A percentile compares a stretch with the other conserved stretches of the same genome.
These are phyloP conservation scores for Eulithis prunata DNA, from an alignment of 2,888 invertebrate species.

Conservation along the genomic window DNA sequence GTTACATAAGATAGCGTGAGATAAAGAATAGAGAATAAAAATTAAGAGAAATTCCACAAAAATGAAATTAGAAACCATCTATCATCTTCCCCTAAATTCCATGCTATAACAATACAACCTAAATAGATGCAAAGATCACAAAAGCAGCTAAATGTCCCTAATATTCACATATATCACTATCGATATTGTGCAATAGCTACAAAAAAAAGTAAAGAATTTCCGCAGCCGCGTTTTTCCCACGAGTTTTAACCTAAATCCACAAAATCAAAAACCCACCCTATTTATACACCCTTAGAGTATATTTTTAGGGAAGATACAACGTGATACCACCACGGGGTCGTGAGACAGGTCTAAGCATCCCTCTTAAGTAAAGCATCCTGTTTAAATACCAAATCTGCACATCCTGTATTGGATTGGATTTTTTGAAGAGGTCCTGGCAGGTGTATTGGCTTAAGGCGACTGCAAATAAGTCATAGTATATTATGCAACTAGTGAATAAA, in stretches of 20 bases:
- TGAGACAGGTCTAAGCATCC: slow-evolving; percentile 79
- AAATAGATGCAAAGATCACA: slow-evolving; percentile 29
- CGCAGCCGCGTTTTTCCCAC: slow-evolving; percentile 76
- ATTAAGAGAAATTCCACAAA: background rate
- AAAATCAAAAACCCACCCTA: slow-evolving; percentile 37
- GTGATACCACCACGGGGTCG: slow-evolving; percentile 75
- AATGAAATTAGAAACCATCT: slow-evolving; percentile 9
- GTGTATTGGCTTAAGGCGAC: slow-evolving; percentile 8
- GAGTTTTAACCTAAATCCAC: slow-evolving; percentile 47
- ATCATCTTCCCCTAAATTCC: slow-evolving; percentile 8
- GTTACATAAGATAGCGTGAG: background rate
- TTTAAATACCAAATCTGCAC: slow-evolving; percentile 67
- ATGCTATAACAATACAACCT: slow-evolving; percentile 11
- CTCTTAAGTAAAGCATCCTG: slow-evolving; percentile 74
- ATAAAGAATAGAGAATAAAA: background rate
- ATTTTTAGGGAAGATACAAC: slow-evolving; percentile 39
- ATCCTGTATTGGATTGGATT: slow-evolving; percentile 57
- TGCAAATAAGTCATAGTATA: slow-evolving; percentile 3
- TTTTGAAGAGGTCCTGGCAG: slow-evolving; percentile 13
- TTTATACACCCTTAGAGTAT: background rate
- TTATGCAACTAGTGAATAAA: no score
- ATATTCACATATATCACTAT: slow-evolving; percentile 41
- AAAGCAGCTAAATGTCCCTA: slow-evolving; percentile 37
- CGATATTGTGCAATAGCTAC: slow-evolving; percentile 40
- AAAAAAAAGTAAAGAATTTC: slow-evolving; percentile 65